Evolutionary conservation across 2,797 vertebrate genomes (phyloP), one percentile per base, ranked within the genome.

Genomic region (Setipinna tenuifilis): DNA sequence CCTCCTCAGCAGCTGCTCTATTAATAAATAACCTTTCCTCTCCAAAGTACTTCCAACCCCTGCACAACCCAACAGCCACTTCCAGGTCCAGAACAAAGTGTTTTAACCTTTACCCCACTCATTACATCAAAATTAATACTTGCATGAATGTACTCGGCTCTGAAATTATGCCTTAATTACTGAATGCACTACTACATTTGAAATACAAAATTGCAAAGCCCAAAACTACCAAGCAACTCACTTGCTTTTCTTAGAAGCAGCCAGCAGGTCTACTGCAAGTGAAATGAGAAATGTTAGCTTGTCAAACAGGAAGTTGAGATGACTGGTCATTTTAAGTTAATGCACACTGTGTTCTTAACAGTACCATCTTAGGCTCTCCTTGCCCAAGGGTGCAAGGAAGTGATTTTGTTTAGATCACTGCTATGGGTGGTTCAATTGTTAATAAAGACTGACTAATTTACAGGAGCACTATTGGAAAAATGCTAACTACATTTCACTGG

Each of bases 1-100:
- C 86, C 87, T 84, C 71, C 88, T 90, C 85, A 85, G 23, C n/a
- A 85, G 71, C 58, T 17, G 3, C 6, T 82, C 86, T 90, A 89
- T 88, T 89, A 90, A 89, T 88, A 91, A 75, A 81, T 44, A 58
- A 82, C 87, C 85, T 61, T 46, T 80, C 59, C 83, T 23, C 19
- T 65, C 35, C 23, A 82, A 57, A 65, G 71, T 54, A 82, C 78
- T 83, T 54, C 87, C 86, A 31, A 85, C 87, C 78, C 61, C 41
- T 61, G 81, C 82, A 86, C 84, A 87, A 31, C 82, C 87, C 23
- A 59, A 62, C n/a, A 23, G 28, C 41, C 44, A 10, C 3, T 25
- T 71, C 85, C 78, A 89, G 87, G 86, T 87, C 82, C 86, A 61
- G 25, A 85, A 41, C 17, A 86, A 35, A 41, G n/a, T 31, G 50